These are phyloP conservation scores for Nebria brevicollis DNA, from an alignment of 2,888 invertebrate species.

Conservation along the genomic window DNA sequence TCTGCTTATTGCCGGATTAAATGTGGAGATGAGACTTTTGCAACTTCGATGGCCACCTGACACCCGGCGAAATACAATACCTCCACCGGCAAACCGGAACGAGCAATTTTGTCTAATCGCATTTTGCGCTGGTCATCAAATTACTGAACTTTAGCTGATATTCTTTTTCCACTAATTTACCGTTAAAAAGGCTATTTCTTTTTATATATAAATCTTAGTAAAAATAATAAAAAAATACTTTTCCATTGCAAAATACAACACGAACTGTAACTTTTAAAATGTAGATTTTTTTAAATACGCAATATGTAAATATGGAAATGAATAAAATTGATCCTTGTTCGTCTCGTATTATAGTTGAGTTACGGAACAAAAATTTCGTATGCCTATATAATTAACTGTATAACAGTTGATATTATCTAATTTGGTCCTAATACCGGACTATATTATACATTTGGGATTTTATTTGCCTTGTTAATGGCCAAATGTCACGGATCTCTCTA, in stretches of 20 bases:
- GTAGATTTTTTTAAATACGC: too few relatives aligned
- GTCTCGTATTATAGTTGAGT: background rate
- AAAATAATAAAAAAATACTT: too few relatives aligned
- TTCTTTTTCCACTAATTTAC: background rate
- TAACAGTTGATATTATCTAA: background rate
- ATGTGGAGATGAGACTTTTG: background rate
- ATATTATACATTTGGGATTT: conserved; percentile 12
- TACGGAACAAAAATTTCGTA: background rate
- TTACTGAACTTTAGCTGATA: background rate
- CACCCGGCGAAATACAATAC: background rate
- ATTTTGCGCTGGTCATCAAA: background rate
- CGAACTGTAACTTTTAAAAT: too few relatives aligned
- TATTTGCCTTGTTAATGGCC: conserved; percentile 1
- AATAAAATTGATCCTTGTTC: background rate
- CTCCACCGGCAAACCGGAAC: background rate
- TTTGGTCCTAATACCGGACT: background rate
- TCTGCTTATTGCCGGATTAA: background rate
- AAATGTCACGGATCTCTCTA: conserved; percentile 16
- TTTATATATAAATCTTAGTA: too few relatives aligned
- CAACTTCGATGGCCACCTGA: conserved; percentile 1
- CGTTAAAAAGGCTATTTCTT: too few relatives aligned
- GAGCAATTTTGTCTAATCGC: conserved; percentile 1
- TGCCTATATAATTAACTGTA: background rate
- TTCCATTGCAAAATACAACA: too few relatives aligned
- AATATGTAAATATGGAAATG: too few relatives aligned